Evolutionary conservation across 2,888 invertebrate species (phyloP).

Genomic region (Mesorhabditis sp.): DNA sequence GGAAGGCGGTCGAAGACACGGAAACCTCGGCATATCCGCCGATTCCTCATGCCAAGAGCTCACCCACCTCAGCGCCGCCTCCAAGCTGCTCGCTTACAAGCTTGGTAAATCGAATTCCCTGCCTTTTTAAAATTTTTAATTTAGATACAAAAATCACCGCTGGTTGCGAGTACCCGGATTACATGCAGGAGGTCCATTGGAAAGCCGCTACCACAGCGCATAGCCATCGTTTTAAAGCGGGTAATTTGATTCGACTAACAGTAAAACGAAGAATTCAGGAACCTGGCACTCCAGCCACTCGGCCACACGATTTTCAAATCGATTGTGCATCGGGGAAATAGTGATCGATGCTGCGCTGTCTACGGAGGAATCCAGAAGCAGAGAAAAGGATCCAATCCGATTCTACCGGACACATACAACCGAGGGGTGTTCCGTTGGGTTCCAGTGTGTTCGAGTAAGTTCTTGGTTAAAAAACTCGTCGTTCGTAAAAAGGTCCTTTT

Average conservation of each 20-base stretch:
- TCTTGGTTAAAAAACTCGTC: not conserved
- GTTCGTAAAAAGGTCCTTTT: no score
- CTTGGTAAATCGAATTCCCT: no score
- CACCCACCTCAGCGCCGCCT: not conserved
- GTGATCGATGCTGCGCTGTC: no score
- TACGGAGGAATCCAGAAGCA: not conserved
- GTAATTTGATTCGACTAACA: not conserved
- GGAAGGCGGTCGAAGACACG: not conserved
- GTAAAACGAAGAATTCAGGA: not conserved
- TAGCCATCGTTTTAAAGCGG: not conserved
- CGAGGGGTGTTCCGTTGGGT: conserved; percentile 2
- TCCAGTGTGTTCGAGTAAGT: not conserved
- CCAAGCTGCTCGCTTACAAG: not conserved
- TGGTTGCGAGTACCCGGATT: not conserved
- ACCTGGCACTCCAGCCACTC: not conserved
- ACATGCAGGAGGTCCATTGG: not conserved
- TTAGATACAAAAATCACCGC: conserved; percentile 1
- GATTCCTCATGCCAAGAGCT: not conserved
- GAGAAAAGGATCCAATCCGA: not conserved
- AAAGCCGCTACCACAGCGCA: not conserved
- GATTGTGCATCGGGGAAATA: not conserved
- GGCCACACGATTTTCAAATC: not conserved
- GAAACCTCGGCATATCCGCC: not conserved
- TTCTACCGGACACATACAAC: not conserved
- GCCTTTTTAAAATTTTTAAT: no score